phyloP scores from a whole-genome alignment of 2,113 vertebrate species.

The Siphamia tubifer region DNA sequence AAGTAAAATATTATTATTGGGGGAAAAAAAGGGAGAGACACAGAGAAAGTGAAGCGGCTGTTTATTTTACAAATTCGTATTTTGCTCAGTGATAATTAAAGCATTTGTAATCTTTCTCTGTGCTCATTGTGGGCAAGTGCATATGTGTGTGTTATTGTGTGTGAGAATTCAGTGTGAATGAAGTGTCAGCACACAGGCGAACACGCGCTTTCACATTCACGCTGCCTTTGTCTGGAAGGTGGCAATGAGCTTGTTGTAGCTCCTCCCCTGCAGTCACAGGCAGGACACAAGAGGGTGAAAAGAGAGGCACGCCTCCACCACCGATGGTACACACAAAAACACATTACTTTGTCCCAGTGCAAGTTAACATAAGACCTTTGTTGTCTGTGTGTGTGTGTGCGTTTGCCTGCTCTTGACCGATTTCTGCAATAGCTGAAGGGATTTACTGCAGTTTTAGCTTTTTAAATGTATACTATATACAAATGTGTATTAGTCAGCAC shows the following conservation, averaged over 20 bases:
- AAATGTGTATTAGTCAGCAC: not conserved
- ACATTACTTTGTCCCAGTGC: not conserved
- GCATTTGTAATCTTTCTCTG: not conserved
- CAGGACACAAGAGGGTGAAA: constrained; percentile 38
- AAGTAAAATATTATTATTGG: no score
- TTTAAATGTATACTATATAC: not conserved
- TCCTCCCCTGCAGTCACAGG: constrained; percentile 71
- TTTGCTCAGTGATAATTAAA: not conserved
- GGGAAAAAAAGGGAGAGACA: no score
- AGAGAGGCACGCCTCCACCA: constrained; percentile 39
- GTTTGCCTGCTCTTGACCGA: not conserved
- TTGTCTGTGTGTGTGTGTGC: not conserved
- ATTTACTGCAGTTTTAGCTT: not conserved
- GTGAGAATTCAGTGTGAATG: constrained; percentile 1
- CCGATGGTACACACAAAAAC: not conserved
- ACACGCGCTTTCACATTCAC: constrained; percentile 15
- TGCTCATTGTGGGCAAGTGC: not conserved
- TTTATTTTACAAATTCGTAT: not conserved
- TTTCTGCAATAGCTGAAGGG: not conserved
- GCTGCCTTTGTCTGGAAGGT: constrained; percentile 72
- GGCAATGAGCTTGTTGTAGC: constrained; percentile 50
- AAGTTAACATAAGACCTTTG: not conserved
- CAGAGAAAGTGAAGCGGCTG: not conserved
- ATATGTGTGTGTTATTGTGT: not conserved
- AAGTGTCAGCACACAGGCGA: constrained; percentile 36